phyloP scores from a whole-genome alignment of 2,888 invertebrate species.

The Callyntrura sp. region DNA sequence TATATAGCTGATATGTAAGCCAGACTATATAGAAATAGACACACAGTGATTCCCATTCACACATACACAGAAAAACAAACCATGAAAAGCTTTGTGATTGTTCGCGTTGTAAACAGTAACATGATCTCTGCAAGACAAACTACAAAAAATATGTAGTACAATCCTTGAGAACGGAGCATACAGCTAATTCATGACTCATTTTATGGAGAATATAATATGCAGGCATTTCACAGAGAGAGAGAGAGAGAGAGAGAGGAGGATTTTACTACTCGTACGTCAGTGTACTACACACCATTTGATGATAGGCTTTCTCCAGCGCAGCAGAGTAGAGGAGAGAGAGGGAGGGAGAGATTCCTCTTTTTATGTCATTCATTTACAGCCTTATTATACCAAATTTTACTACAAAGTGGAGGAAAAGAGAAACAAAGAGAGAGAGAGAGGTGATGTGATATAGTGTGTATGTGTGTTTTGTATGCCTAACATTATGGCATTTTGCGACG shows the following conservation, averaged over 20 bases:
- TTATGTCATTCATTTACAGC: slow-evolving; percentile 32
- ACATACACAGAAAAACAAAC: background rate
- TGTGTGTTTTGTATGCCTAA: background rate
- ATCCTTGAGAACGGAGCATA: background rate
- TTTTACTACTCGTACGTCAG: slow-evolving; percentile 14
- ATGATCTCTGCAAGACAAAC: background rate
- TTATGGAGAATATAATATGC: slow-evolving; percentile 5
- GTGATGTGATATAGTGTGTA: too few species aligned
- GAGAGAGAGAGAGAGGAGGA: background rate
- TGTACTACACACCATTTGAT: background rate
- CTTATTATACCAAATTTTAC: slow-evolving; percentile 15
- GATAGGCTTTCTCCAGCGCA: too few species aligned
- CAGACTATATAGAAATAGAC: too few species aligned
- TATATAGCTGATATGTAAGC: background rate
- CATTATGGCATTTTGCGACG: slow-evolving; percentile 23
- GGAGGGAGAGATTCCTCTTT: background rate
- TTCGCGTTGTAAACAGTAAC: background rate
- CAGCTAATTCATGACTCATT: slow-evolving; percentile 65
- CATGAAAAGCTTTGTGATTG: background rate
- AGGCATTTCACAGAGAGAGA: background rate
- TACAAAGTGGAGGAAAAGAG: background rate
- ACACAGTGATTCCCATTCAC: background rate
- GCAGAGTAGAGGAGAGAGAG: background rate
- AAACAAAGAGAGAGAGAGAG: too few species aligned
- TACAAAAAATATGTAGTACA: background rate